Conservation (phyloP, 2,113 vertebrate genomes). For the Diadophis punctatus region DNA sequence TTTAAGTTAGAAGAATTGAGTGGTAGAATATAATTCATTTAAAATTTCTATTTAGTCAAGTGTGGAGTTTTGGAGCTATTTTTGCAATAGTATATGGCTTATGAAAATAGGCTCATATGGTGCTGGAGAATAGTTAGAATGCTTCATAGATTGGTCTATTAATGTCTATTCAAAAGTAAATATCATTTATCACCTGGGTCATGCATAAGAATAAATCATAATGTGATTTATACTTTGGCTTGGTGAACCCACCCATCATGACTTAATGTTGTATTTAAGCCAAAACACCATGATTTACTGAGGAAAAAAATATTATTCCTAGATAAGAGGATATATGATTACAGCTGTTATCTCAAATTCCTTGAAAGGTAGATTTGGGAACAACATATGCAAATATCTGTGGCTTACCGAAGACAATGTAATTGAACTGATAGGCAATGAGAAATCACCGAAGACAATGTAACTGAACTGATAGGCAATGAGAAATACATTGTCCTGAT, state of each 20-base stretch:
- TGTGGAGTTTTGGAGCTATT: background rate
- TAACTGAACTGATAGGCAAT: background rate
- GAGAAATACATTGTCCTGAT: background rate
- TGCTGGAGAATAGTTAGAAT: background rate
- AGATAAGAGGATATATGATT: background rate
- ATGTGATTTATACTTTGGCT: background rate
- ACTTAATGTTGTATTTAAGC: background rate
- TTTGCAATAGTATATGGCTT: background rate
- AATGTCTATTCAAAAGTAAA: background rate
- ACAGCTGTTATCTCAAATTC: background rate
- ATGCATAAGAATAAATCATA: background rate
- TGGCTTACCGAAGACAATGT: background rate
- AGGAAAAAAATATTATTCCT: background rate
- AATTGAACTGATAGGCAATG: background rate
- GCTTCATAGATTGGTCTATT: background rate
- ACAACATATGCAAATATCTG: background rate
- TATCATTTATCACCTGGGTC: background rate
- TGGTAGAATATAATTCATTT: background rate
- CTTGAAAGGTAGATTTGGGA: background rate
- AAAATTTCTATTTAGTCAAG: background rate
- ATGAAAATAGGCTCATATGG: background rate
- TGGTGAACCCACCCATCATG: background rate
- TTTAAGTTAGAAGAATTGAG: background rate
- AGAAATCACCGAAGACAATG: background rate
- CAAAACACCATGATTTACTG: background rate